Base-by-base conservation (phyloP, 2,888 invertebrate genomes). In the Gasteruption jaculator region DNA sequence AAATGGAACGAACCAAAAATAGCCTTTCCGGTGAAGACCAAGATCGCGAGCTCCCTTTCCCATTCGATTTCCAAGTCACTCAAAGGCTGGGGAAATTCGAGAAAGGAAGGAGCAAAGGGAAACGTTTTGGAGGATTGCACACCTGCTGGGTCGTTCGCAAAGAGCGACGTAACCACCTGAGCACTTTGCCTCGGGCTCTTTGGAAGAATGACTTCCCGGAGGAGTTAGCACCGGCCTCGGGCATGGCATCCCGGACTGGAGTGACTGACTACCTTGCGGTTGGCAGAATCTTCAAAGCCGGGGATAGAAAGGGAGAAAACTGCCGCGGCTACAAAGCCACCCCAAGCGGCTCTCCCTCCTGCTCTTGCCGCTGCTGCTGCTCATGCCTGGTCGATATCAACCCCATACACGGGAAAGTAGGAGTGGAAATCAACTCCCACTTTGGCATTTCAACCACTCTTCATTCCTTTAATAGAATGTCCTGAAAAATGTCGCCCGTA, bases 101-200 rank as follows among this genome's bases (percentile, higher is more conserved):
- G 35, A 19, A 33, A 15, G 8, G 12, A 18, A 19, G 26, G 41
- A n/a, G n/a, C n/a, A n/a, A n/a, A 10, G 10, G 24, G 10, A 10
- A 22, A 22, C 7, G 24, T 7, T 22, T 22, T 22, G 5, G 26
- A 14, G 26, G n/a, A 26, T 11, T 11, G 43, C 36, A 52, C 60
- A 64, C 63, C 61, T 58, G 63, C 47, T 59, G 55, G 32, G 52
- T 52, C 41, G 58, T 54, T 43, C 60, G 56, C 25, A 60, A 53
- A 34, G 59, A 64, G 32, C 63, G 60, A 46, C 73, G 65, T 49
- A 75, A 63, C 74, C 74, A 75, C 38, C 54, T 57, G 32, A 71
- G 58, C 43, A 74, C 64, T 61, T 74, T 74, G 49, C 70, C 69
- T 45, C 73, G 64, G 31, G 74, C 73, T 52, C 71, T 69, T 49